Evolutionary conservation across 1,140 invertebrate species (phyloP), one percentile per base, ranked within the genome.

Genomic region (Cryptotermes secundus): DNA sequence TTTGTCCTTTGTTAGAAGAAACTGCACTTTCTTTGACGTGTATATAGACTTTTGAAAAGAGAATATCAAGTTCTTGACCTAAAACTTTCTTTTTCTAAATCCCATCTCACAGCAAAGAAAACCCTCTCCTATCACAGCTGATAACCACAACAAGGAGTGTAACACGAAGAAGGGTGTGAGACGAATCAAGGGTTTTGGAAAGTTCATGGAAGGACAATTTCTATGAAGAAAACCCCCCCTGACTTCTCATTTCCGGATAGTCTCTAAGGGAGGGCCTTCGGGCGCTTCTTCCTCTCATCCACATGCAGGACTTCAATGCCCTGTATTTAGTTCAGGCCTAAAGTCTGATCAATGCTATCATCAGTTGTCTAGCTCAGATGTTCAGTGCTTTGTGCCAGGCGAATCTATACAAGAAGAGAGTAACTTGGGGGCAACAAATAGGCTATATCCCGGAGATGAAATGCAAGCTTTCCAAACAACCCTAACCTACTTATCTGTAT

Each of bases 171-270:
- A 31, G 38, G 38, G 4, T 12, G 4, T 38, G n/a, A 72, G 59
- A 72, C 26, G 59, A 31, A 72, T 72, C n/a, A 72, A 72, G 59
- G 59, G n/a, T 72, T 72, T 72, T 72, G 26, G 14, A n/a, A 72
- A 72, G 59, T 72, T 72, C 26, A 72, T 31, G 59, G 59, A 72
- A 72, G 59, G n/a, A n/a, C 26, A 72, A 72, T 72, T 72, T 72
- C n/a, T 72, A 72, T 72, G 59, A 31, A 72, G 59, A 72, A 31
- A 72, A 72, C n/a, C 59, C 59, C 59, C 59, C 59, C 59, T 72
- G 59, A 72, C 59, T 31, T n/a, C 59, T 72, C 59, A 72, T 72
- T 72, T 72, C 59, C 59, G 59, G 59, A 31, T 72, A 26, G 3
- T n/a, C 59, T 1, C 26, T 72, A 31, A 72, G 59, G 16, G 31